phyloP scores from a whole-genome alignment of 2,888 invertebrate genomes.

The Diadegma fenestrale region DNA sequence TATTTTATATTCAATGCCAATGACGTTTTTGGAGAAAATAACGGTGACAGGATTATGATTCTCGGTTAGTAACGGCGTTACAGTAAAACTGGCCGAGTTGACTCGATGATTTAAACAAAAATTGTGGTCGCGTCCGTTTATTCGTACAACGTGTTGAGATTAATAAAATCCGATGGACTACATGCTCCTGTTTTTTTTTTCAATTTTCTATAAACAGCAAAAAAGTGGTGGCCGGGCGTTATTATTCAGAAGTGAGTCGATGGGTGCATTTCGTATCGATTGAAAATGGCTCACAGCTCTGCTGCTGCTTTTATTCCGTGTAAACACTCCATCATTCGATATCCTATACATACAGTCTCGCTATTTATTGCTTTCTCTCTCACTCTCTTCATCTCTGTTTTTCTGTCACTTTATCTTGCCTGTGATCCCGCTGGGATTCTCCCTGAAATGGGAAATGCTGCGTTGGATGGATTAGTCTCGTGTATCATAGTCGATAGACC shows the following conservation, averaged over 20 bases:
- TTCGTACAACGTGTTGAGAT: not conserved
- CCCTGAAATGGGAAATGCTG: constrained; percentile 7
- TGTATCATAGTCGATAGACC: constrained; percentile 26
- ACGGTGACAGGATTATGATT: not conserved
- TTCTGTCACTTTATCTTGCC: constrained; percentile 11
- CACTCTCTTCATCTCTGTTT: constrained; percentile 12
- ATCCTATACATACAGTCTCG: constrained; percentile 18
- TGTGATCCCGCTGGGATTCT: constrained; percentile 21
- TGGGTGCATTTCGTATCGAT: constrained; percentile 30
- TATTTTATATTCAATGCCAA: not conserved
- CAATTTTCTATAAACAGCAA: not conserved
- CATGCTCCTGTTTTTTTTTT: not conserved
- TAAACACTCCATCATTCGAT: constrained; percentile 56
- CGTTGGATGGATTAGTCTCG: constrained; percentile 36
- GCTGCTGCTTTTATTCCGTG: constrained; percentile 50
- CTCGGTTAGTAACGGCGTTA: not conserved
- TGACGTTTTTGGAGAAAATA: not conserved
- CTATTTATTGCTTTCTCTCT: constrained; percentile 17
- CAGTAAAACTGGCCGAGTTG: not conserved
- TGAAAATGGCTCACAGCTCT: constrained; percentile 51
- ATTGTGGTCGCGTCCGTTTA: not conserved
- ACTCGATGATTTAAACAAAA: not conserved
- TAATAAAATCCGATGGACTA: not conserved
- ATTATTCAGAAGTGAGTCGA: not conserved
- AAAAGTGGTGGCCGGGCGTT: not conserved